Base-by-base conservation (phyloP, 1,140 invertebrate species). In the Magallana ariakensis region DNA sequence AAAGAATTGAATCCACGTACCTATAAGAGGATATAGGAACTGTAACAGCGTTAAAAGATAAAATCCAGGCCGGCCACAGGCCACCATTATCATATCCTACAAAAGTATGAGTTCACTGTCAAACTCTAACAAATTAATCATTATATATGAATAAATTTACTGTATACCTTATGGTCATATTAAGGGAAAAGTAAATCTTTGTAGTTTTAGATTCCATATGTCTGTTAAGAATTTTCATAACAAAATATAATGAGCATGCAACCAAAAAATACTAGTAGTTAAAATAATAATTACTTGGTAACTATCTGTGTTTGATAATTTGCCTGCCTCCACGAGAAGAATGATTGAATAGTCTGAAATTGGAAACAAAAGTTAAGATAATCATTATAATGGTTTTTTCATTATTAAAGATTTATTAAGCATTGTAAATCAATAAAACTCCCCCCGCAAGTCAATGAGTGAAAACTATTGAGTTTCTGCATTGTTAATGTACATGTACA, bases 1-100 rank as follows among this genome's bases (percentile, higher is more conserved):
- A 46, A 0, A 46, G 33, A 33, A 33, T 33, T 33, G n/a, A 33
- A 0, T 33, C 33, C 0, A 94, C 95, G 96, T 95, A 97, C 97
- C 97, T 92, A 98, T 97, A 90, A 98, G 97, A 15, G 97, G 97
- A 95, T 98, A 98, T 89, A 97, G 95, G 92, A 98, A 97, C 92
- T 98, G 97, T 75, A 98, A 94, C 46, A 96, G 93, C 0, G 97
- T 97, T 4, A 98, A 95, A 62, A 98, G 94, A 90, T 97, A 96
- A 94, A 97, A 98, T 13, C 97, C 97, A 80, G 96, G 95, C 92
- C 96, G 96, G 22, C 97, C 97, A 94, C 97, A 98, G 19, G 97
- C 97, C 4, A 97, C 96, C 88, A 97, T 95, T 96, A 98, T 97
- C 87, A 98, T 95, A 84, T 97, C 97, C 95, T 95, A 91, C 85